Evolutionary conservation across 2,113 vertebrate species (phyloP).

Genomic region (Ammospiza nelsoni): DNA sequence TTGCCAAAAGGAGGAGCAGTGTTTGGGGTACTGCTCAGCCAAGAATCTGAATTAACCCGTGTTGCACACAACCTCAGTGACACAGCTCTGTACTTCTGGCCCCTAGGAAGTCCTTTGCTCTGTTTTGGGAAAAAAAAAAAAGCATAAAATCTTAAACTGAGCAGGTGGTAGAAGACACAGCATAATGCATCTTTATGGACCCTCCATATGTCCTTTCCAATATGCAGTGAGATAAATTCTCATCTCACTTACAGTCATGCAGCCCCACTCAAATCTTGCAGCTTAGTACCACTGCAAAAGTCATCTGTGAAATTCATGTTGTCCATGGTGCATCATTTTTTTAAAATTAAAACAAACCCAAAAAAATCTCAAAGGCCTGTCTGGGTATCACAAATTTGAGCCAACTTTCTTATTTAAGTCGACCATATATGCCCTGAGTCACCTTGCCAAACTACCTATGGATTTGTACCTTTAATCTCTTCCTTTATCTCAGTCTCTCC

Average conservation of each 20-base stretch:
- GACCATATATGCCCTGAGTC: neutral
- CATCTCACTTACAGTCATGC: neutral
- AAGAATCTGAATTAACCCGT: neutral
- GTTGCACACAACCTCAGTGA: neutral
- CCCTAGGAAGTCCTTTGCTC: neutral
- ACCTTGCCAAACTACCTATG: neutral
- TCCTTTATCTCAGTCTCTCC: neutral
- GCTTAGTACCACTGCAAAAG: neutral
- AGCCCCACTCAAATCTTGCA: neutral
- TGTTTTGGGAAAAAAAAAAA: neutral
- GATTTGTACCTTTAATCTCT: neutral
- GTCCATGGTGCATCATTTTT: neutral
- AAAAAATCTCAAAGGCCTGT: neutral
- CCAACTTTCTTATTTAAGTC: neutral
- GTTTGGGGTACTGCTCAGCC: neutral
- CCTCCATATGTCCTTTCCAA: neutral
- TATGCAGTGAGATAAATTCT: neutral
- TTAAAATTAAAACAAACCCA: neutral
- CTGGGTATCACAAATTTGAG: too few species aligned
- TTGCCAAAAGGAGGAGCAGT: neutral
- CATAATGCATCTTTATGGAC: constrained; percentile 27
- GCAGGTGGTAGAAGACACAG: constrained; percentile 5
- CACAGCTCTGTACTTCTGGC: neutral
- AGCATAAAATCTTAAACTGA: neutral
- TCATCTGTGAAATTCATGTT: neutral